Evolutionary conservation across 2,797 vertebrate species (phyloP), one percentile per base, ranked within the genome.

Genomic region (Hemibagrus guttatus): DNA sequence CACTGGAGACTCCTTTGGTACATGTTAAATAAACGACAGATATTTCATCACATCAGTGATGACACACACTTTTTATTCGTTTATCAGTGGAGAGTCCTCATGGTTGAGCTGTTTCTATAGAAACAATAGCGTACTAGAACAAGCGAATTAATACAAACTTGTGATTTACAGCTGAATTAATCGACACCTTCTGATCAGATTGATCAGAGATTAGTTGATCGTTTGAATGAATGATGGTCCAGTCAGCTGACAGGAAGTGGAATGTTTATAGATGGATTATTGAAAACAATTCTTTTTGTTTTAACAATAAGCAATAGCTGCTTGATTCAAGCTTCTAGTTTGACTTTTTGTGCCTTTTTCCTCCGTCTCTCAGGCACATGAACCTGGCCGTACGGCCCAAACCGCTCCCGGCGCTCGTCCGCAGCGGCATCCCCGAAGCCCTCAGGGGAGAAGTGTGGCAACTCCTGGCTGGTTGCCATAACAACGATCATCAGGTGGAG

Each of bases 391-490:
- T 99, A 88, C 96, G 98, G 84, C 98, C 98, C 3, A 97, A 96
- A 90, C 96, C 96, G 49, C 94, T 99, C 74, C 95, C 97, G 0
- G 94, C 97, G 0, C 86, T 99, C 91, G 98, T 99, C 90, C 96
- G 98, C 26, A 99, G 97, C 0, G 98, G 98, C 0, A 97, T 99
- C 39, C 98, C 98, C 0, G 98, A 99, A 92, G 98, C 98, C 39
- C 97, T 99, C 8, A 93, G 98, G 9, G 98, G 98, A 13, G 98
- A 99, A 91, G 98, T 99, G 90, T 99, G 98, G 98, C 98, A 99
- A 94, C 93, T 99, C 85, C 95, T 99, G 88, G 98, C 98, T 0
- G 98, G 98, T 26, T 99, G 98, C 91, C 98, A 99, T 91, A 99
- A 99, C 92, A 99, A 98, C 1, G 98, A 99, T 91, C 97, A 98